These are phyloP conservation scores for Hylaea fasciaria DNA, from an alignment of 2,888 invertebrate species.

Conservation along the genomic window DNA sequence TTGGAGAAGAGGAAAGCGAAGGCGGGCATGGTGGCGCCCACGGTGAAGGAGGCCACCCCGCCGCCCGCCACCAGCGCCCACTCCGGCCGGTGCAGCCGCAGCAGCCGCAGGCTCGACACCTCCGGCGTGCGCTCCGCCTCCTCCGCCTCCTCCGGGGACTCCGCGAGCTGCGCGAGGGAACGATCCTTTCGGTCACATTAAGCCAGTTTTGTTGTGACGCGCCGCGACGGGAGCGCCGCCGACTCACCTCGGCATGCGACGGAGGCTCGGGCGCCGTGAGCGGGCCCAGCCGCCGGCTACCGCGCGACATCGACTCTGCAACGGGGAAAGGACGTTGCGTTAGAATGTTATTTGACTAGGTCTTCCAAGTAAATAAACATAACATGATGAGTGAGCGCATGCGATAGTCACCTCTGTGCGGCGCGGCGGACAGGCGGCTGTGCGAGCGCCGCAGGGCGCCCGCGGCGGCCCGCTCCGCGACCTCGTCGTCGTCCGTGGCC, in stretches of 20 bases:
- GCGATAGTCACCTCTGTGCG: conserved; percentile 16
- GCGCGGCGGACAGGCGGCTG: conserved; percentile 48
- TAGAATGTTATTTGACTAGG: too few relatives aligned
- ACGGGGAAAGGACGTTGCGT: background rate
- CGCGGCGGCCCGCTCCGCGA: conserved; percentile 28
- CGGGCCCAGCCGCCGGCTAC: conserved; percentile 52
- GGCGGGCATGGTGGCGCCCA: conserved; percentile 88
- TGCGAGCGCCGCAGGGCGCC: conserved; percentile 42
- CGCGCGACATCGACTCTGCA: conserved; percentile 41
- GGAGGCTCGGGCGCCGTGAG: conserved; percentile 49
- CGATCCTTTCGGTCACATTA: background rate
- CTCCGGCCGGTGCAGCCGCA: conserved; percentile 86
- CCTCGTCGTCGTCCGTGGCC: conserved; percentile 43
- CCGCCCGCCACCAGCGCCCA: conserved; percentile 86
- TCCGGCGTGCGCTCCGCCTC: conserved; percentile 41
- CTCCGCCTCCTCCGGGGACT: conserved; percentile 37
- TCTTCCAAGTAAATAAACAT: too few relatives aligned
- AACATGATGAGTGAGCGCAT: background rate
- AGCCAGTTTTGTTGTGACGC: too few relatives aligned
- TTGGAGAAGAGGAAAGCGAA: conserved; percentile 89
- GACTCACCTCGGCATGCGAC: conserved; percentile 27
- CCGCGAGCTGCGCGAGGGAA: conserved; percentile 36
- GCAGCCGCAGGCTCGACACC: conserved; percentile 68
- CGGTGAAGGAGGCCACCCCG: conserved; percentile 84
- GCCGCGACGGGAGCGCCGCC: conserved; percentile 34